Percentiles rank a stretch among this genome's conserved stretches.
Conservation (phyloP, 2,113 vertebrate species). For the Rhinopomastus cyanomelas region DNA sequence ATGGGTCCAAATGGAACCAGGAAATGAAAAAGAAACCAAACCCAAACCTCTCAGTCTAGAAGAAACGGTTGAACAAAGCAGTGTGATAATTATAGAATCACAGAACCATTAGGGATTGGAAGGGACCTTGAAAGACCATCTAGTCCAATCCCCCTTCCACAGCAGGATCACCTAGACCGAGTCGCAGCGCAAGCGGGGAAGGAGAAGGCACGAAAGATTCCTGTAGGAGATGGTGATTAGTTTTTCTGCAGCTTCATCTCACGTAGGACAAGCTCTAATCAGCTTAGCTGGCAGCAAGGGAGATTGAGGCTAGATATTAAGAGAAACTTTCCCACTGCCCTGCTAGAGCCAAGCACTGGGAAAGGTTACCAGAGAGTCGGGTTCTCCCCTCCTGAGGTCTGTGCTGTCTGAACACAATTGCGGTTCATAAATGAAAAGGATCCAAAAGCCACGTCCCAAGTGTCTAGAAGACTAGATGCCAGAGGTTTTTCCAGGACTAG, state of each 20-base stretch:
- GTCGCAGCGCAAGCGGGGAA: background rate
- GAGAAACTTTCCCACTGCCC: slow-evolving; percentile 38
- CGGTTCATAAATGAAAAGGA: background rate
- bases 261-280: slow-evolving; percentile 30
- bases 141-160: too few species aligned
- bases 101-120: too few species aligned
- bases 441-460: background rate
- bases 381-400: background rate
- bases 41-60: background rate
- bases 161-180: too few species aligned
- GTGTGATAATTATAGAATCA: too few species aligned
- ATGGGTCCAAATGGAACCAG: background rate
- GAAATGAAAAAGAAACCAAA: too few species aligned
- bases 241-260: background rate
- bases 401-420: background rate
- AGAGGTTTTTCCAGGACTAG: background rate
- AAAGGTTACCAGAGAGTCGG: background rate
- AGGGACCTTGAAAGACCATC: too few species aligned
- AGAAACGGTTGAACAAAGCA: background rate
- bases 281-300: slow-evolving; percentile 48
- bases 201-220: background rate
- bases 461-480: background rate
- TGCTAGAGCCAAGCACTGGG: background rate
- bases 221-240: background rate
- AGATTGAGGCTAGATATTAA: slow-evolving; percentile 41